Conservation (phyloP, 2,888 invertebrate genomes). For the Erynnis tages region DNA sequence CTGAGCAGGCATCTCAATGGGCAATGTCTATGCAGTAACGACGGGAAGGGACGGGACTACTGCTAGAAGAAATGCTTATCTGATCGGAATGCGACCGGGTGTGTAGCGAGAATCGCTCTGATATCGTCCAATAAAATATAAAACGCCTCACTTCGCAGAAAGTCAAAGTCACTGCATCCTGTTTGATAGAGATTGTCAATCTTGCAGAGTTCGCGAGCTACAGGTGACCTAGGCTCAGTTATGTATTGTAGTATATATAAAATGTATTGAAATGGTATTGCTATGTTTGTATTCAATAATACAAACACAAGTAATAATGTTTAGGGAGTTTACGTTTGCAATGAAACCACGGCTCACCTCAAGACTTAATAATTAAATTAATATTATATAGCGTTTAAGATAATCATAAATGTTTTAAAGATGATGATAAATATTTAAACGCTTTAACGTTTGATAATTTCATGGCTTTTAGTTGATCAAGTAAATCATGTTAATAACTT, state of each 20-base stretch:
- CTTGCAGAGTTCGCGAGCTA: not conserved
- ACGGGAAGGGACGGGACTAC: too few species aligned
- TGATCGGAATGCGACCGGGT: conserved; percentile 19
- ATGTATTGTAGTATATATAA: not conserved
- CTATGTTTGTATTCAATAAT: too few species aligned
- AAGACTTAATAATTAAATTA: too few species aligned
- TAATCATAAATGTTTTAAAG: too few species aligned
- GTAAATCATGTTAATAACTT: too few species aligned
- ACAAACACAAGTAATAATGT: too few species aligned
- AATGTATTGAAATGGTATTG: not conserved
- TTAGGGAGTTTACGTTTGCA: too few species aligned
- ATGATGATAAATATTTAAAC: too few species aligned
- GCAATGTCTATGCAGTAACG: conserved; percentile 11
- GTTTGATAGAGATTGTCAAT: conserved; percentile 20
- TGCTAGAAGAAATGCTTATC: conserved; percentile 24
- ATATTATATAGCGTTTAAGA: too few species aligned
- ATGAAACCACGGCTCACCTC: too few species aligned
- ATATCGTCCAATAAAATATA: conserved; percentile 23
- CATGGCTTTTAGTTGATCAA: too few species aligned
- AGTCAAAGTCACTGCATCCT: conserved; percentile 25
- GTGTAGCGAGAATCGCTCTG: conserved; percentile 22
- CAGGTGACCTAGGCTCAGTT: not conserved
- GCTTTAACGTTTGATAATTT: too few species aligned
- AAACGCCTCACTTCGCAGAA: conserved; percentile 25
- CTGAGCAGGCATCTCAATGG: conserved; percentile 18